Evolutionary conservation across 2,113 vertebrate species (phyloP), one percentile per base, ranked within the genome.

Genomic region (Macrotis lagotis): DNA sequence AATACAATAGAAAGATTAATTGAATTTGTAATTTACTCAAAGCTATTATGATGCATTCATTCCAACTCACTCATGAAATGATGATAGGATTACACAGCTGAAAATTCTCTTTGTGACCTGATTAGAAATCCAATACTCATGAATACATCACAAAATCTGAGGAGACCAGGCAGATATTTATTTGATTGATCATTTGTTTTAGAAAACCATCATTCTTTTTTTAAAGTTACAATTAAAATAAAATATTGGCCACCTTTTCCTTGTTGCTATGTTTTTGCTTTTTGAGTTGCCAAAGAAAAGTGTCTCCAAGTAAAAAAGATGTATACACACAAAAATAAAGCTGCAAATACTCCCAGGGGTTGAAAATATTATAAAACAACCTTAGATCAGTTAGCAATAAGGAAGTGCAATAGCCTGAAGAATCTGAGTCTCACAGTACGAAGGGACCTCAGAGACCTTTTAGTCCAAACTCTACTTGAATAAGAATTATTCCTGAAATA

Each of bases 21-120:
- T 96, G 26, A 53, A 92, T 44, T 93, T 95, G 92, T 91, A 25
- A 59, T n/a, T 90, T 93, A 51, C 47, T 3, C 31, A 50, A 19
- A 66, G 31, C 28, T 47, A 48, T 14, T 14, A 91, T 37, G 9
- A 3, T 93, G 91, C 93, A 6, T 94, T 91, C 93, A 49, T 90
- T 90, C 55, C 44, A 22, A 92, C 37, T 50, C 89, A 37, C 59
- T 91, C 26, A 74, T 83, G 51, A 95, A 83, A n/a, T 16, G 9
- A 90, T 91, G 51, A 37, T 74, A 48, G 5, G 1, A 66, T 96
- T 94, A 88, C n/a, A 94, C 47, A 51, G 55, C 50, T 51, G 8
- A 95, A 28, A 53, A 89, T 48, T 95, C 31, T 94, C 50, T 66
- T 3, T 88, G n/a, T 50, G 31, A 93, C 26, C 26, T 93, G 37